Base-by-base conservation (phyloP, 2,888 invertebrate genomes). In the Danaus chrysippus region DNA sequence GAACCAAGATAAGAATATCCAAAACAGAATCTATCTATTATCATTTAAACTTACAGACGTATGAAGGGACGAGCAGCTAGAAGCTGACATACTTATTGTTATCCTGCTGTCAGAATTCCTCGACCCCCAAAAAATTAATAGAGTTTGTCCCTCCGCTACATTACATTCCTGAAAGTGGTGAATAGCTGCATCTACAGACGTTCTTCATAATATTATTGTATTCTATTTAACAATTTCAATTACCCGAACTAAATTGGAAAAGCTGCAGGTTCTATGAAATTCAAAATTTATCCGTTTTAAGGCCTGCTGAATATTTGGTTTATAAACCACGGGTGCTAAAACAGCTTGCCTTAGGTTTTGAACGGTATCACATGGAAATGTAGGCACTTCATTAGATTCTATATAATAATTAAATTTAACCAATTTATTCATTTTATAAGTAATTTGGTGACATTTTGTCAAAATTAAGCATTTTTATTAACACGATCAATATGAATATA, bases 91-190 rank as follows among this genome's bases (percentile, higher is more conserved):
- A 71, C 83, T 86, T 69, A 85, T 80, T 11, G 87, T 87, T 54
- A 77, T 76, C 62, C 80, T 77, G 73, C 89, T 87, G 52, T 87
- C 86, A 13, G 83, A 82, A 68, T 76, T 76, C 55, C 77, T 75
- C 70, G 77, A 74, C 68, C 86, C 85, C 87, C 87, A 87, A 75
- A 81, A 87, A 79, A 86, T 85, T 72, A 87, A 71, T 71, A 87
- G 68, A 5, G 86, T 87, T 67, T 84, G 83, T 12, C 86, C 82
- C 64, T 87, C 86, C 44, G 77, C 79, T 60, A 81, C 85, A 78
- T 84, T 77, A 73, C 84, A 86, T 61, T 87, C 88, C 89, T 89
- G 73, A 2, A 63, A 59, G 62, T 55, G 54, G 15, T 42, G 23
- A 44, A 46, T 55, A 34, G 15, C 10, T 54, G 11, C 10, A 34